A percentile compares a stretch with the other conserved stretches of the same genome.
Evolutionary conservation across 2,113 vertebrate genomes (phyloP).

Genomic region (Mungos mungo): DNA sequence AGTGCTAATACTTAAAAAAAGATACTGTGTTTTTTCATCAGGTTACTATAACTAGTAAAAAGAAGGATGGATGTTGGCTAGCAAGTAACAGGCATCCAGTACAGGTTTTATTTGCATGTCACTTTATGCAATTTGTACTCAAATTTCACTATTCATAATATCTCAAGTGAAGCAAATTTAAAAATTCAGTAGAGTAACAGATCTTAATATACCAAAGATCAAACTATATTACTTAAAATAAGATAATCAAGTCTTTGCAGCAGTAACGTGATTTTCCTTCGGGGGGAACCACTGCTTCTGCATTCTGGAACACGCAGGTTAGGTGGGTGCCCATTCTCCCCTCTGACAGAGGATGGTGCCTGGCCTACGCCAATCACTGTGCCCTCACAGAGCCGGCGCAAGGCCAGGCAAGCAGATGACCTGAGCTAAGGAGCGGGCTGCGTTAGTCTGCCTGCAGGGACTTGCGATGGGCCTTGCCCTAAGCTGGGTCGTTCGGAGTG

Average conservation of each 20-base stretch:
- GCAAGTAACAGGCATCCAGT: neutral
- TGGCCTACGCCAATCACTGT: neutral
- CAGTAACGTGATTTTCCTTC: neutral
- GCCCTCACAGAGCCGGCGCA: neutral
- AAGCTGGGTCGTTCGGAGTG: neutral
- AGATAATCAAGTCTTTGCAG: neutral
- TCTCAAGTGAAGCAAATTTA: constrained; percentile 14
- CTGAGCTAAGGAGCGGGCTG: neutral
- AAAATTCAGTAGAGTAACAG: neutral
- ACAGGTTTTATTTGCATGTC: neutral
- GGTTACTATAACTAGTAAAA: neutral
- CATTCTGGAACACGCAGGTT: neutral
- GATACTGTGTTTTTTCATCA: neutral
- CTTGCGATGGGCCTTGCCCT: neutral
- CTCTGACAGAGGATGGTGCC: neutral
- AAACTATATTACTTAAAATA: constrained; percentile 30
- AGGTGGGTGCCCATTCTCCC: neutral
- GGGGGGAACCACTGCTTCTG: neutral
- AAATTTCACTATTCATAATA: neutral
- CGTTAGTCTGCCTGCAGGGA: neutral
- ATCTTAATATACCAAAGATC: neutral
- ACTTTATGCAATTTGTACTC: neutral
- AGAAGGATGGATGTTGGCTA: neutral
- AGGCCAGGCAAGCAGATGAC: neutral
- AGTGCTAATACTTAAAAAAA: neutral